Base-by-base conservation (phyloP, 1,140 invertebrate species). In the Bilobella aurantiaca region DNA sequence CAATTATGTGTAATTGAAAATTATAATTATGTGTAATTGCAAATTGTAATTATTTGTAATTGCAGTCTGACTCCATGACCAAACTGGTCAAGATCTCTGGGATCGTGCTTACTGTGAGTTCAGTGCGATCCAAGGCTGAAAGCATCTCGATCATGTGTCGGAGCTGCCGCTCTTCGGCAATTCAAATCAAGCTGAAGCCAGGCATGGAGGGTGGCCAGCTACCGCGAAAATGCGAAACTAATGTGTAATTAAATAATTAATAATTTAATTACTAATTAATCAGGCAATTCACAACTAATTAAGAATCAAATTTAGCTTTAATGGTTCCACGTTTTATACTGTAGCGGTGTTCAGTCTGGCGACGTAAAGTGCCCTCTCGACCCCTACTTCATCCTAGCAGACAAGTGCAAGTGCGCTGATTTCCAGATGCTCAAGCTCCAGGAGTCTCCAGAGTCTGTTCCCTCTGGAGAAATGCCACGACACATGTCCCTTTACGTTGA, bases 391-490 rank as follows among this genome's bases (percentile, higher is more conserved):
- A 97, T 99, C 68, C 87, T 87, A 32, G 95, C 96, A 28, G 97
- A 99, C 75, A 97, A 96, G 78, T 98, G 96, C 76, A 83, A 87
- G 70, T 99, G 96, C 78, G 90, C 98, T 2, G 96, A 99, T 79
- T 98, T 92, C 76, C 85, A 87, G 76, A 78, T 82, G 16, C 70
- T 87, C 3, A 84, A 85, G 70, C 46, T 74, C 14, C 71, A 72
- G 58, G 66, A 67, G 64, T 34, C 66, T 61, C 69, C 69, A 2
- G 96, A 99, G 78, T 88, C 87, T 69, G 91, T 99, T 66, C 97
- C 96, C 0, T 93, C 98, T 75, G 96, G 97, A 62, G 97, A 99
- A 82, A 93, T 99, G 83, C 96, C 97, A 0, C 82, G 97, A 5
- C 97, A 99, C 79, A 79, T 99, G 63, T 89, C 93, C 69, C 80